These are phyloP conservation scores for Amiota minor DNA, from an alignment of 2,888 invertebrate species.

Conservation along the genomic window DNA sequence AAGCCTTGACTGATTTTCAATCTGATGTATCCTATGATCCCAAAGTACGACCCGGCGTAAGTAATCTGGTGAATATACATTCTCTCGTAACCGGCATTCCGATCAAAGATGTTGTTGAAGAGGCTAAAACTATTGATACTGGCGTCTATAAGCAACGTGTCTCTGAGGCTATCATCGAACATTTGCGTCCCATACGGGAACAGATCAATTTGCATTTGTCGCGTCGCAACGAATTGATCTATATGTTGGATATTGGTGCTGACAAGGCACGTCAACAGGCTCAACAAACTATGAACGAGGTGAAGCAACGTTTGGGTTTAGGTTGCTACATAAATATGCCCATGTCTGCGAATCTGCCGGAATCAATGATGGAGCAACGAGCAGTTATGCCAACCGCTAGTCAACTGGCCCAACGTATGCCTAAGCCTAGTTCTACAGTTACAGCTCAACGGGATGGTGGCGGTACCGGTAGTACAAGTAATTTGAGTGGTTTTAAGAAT, in stretches of 20 bases:
- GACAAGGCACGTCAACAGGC: constrained; percentile 79
- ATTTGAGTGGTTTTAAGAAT: constrained; percentile 11
- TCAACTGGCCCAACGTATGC: constrained; percentile 46
- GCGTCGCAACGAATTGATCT: constrained; percentile 78
- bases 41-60: constrained; percentile 85
- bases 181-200: constrained; percentile 81
- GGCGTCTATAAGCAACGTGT: constrained; percentile 83
- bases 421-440: constrained; percentile 27
- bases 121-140: constrained; percentile 81
- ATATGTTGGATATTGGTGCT: constrained; percentile 78
- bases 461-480: neutral
- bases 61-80: constrained; percentile 91
- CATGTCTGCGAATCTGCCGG: constrained; percentile 44
- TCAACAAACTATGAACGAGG: constrained; percentile 78
- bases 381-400: constrained; percentile 46
- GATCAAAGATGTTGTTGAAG: constrained; percentile 81
- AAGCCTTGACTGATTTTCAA: constrained; percentile 91
- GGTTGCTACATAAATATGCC: constrained; percentile 51
- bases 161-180: constrained; percentile 82
- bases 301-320: constrained; percentile 78
- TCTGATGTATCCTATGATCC: constrained; percentile 89
- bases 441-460: constrained; percentile 38
- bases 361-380: constrained; percentile 43
- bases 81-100: constrained; percentile 81
- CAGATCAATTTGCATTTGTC: constrained; percentile 76